Evolutionary conservation across 2,113 vertebrate species (phyloP).

Genomic region (Gorsachius goisagi): DNA sequence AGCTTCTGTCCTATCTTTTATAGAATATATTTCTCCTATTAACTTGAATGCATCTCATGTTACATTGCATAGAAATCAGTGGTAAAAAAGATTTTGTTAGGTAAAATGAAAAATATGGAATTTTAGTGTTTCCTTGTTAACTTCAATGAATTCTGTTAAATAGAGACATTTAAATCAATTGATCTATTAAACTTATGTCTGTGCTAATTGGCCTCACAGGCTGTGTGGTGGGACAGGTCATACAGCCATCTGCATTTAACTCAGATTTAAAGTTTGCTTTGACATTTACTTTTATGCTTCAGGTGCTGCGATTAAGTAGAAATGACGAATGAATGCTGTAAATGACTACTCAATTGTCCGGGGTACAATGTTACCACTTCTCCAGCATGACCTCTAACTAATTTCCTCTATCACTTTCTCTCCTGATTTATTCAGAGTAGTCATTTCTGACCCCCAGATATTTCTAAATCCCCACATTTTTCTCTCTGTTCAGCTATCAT

Average conservation of each 20-base stretch:
- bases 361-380: background rate
- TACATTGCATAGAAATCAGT: background rate
- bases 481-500: background rate
- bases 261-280: conserved; percentile 38
- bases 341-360: background rate
- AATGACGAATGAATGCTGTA: background rate
- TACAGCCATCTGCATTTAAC: background rate
- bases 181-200: background rate
- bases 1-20: background rate
- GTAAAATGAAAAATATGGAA: background rate
- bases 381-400: background rate
- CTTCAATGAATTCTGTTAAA: background rate
- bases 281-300: conserved; percentile 52
- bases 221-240: background rate
- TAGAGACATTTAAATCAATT: background rate
- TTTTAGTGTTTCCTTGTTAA: background rate
- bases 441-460: background rate
- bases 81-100: background rate
- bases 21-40: background rate
- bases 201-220: background rate
- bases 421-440: background rate
- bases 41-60: background rate
- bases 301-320: conserved; percentile 29
- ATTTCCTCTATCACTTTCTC: background rate
- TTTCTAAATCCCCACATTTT: background rate